These are phyloP conservation scores for Heliconius himera DNA, from an alignment of 1,140 invertebrate species.

Conservation along the genomic window DNA sequence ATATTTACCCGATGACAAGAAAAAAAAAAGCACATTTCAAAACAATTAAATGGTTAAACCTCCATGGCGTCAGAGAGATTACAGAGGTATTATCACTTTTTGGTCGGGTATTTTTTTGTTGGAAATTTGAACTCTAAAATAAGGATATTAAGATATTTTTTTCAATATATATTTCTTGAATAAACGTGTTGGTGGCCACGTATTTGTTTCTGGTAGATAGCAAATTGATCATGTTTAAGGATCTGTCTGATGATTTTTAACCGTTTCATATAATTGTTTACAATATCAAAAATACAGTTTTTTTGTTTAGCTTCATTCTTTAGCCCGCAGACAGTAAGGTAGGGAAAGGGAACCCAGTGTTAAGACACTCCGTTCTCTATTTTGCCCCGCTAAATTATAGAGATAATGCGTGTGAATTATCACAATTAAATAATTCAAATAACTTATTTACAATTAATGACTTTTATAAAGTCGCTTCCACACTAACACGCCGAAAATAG, in stretches of 20 bases:
- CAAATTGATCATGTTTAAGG: slow-evolving; percentile 68
- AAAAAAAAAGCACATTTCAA: slow-evolving; percentile 68
- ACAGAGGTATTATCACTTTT: slow-evolving; percentile 77
- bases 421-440: slow-evolving; percentile 32
- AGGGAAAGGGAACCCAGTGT: no score
- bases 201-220: slow-evolving; percentile 74
- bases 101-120: slow-evolving; percentile 39
- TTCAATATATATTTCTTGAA: neutral
- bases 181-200: slow-evolving; percentile 60
- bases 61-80: slow-evolving; percentile 75
- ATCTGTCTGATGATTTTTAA: slow-evolving; percentile 51
- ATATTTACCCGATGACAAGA: slow-evolving; percentile 60
- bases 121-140: slow-evolving; percentile 40
- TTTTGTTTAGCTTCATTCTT: no score
- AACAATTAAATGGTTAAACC: slow-evolving; percentile 76
- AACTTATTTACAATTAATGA: neutral
- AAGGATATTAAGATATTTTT: slow-evolving; percentile 40
- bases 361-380: neutral
- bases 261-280: neutral
- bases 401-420: neutral
- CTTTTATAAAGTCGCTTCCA: slow-evolving; percentile 12
- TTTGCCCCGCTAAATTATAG: no score
- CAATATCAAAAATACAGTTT: no score
- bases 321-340: no score
- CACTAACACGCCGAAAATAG: neutral